These are phyloP conservation scores for Hermaeophaga mercurialis DNA, from an alignment of 2,888 invertebrate genomes.

Conservation along the genomic window DNA sequence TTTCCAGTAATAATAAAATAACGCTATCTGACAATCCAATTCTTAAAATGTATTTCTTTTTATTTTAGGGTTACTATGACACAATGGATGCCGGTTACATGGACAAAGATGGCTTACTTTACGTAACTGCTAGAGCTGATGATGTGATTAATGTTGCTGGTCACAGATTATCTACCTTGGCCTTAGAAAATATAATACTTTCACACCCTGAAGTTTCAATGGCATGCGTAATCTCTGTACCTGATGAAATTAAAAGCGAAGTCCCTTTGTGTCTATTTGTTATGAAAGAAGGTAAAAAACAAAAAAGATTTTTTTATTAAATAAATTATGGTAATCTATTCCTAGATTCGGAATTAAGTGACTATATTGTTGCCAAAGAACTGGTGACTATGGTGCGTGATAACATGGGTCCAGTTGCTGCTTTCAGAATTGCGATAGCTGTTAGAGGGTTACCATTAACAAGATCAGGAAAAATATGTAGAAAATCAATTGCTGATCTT, in stretches of 20 bases:
- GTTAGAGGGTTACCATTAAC: conserved; percentile 86
- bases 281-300: conserved; percentile 64
- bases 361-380: conserved; percentile 62
- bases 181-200: conserved; percentile 87
- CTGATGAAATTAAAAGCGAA: conserved; percentile 88
- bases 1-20: conserved; percentile 68
- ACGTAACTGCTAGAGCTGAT: conserved; percentile 89
- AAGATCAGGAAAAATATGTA: conserved; percentile 78
- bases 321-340: too few relatives aligned
- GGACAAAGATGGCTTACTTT: conserved; percentile 82
- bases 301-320: conserved; percentile 41
- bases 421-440: conserved; percentile 79
- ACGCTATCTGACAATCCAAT: not conserved
- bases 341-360: conserved; percentile 60
- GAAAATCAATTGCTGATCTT: conserved; percentile 84
- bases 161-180: conserved; percentile 86
- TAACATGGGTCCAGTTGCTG: conserved; percentile 85
- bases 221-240: conserved; percentile 88
- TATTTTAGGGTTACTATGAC: conserved; percentile 80
- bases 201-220: conserved; percentile 86
- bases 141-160: conserved; percentile 96
- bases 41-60: not conserved
- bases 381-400: conserved; percentile 65
- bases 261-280: conserved; percentile 88
- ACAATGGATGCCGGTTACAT: conserved; percentile 94